phyloP scores from a whole-genome alignment of 2,113 vertebrate species.

The Gallinago undulata region DNA sequence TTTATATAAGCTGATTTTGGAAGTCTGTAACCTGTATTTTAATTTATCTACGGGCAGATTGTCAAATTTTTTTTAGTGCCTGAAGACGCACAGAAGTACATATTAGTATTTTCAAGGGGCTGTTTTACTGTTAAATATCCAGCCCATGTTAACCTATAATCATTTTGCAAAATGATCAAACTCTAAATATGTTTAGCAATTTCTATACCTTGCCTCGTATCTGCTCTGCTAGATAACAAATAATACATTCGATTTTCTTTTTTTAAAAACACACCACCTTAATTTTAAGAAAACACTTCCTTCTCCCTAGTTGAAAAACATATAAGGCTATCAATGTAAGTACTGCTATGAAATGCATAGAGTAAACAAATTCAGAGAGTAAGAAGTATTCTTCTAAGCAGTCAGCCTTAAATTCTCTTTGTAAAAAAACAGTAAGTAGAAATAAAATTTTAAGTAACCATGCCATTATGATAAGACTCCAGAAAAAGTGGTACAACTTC shows the following conservation, averaged over 20 bases:
- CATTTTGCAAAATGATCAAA: background rate
- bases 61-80: background rate
- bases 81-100: background rate
- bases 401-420: background rate
- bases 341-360: background rate
- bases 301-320: background rate
- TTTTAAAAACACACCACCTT: background rate
- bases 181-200: background rate
- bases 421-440: background rate
- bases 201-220: background rate
- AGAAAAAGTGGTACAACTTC: background rate
- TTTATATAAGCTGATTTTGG: background rate
- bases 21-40: background rate
- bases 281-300: background rate
- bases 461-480: background rate
- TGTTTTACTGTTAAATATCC: background rate
- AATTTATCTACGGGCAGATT: background rate
- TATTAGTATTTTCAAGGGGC: background rate
- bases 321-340: background rate
- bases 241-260: background rate
- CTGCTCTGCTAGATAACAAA: background rate
- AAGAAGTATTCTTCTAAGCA: background rate
- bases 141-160: background rate
- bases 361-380: background rate
- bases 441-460: constrained; percentile 19